Evolutionary conservation across 2,888 invertebrate genomes (phyloP), one percentile per base, ranked within the genome.

Genomic region (Gandaritis pyraliata): DNA sequence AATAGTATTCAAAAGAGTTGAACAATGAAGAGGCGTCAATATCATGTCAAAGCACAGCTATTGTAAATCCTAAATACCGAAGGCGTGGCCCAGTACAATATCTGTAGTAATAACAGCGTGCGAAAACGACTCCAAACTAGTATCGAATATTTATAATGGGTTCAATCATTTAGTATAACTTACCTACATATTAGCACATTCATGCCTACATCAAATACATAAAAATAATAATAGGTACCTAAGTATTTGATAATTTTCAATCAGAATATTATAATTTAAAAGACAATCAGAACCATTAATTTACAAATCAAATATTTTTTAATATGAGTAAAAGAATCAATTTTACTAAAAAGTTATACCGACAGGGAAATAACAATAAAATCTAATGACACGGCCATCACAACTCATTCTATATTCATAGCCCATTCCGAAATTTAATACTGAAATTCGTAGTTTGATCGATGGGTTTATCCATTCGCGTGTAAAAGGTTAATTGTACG

Each of bases 361-460:
- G 41, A 38, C 43, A 53, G 48, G 52, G 47, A 54, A 54, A 64
- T 65, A 61, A 63, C 66, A 68, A 70, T 76, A 74, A 74, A 74
- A 75, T 57, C 52, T 68, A 72, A 72, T 66, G 55, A 66, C 49
- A 41, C 39, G 29, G 47, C 38, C 49, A 53, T 62, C 55, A 49
- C 33, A 56, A 61, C 48, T 69, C 43, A 64, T 60, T 76, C 69
- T 61, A 65, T 73, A 78, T 76, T 77, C 73, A 74, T 75, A 66
- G 72, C 46, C 64, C 57, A 72, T 75, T 78, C 66, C 39, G 64
- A 68, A 75, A 76, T 65, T 10, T 49, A 70, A 75, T 76, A 73
- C 68, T 61, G 56, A 61, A 58, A 53, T 53, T 41, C 58, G 54
- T 30, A 41, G 18, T 56, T 61, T 68, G 64, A 65, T 64, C 41